Evolutionary conservation across 1,140 invertebrate species (phyloP), one percentile per base, ranked within the genome.

Genomic region (Heliconius nattereri): DNA sequence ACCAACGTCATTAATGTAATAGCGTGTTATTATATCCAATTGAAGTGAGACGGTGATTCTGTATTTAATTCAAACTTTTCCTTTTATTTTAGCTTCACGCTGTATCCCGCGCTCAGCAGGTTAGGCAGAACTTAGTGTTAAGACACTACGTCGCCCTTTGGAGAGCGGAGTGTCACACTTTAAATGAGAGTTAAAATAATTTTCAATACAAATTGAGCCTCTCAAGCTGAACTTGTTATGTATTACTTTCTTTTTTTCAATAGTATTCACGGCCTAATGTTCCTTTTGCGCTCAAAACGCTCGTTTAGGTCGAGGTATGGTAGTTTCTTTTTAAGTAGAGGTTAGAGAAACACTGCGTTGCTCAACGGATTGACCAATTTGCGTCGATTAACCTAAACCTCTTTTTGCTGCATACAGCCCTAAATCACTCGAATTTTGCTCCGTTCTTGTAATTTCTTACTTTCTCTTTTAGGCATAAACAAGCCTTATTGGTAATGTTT

Each of bases 381-480:
- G 78, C 81, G 74, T 81, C 81, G 81, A 83, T 85, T 83, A 85
- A 83, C 83, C 83, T 79, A 83, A 83, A 83, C 76, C 78, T 81
- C 79, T 40, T 79, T 80, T 79, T 75, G 76, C 76, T 60, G 66
- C 40, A 49, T 71, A 49, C n/a, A 78, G 75, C 77, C 83, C 83
- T 81, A 83, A 83, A 83, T 85, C 79, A 81, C 78, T 79, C 79
- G 73, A 81, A 81, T 83, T 81, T 80, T 78, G 71, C 74, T 70
- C 20, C 79, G 74, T 73, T 76, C 77, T 82, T 80, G 72, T 80
- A 78, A 80, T 84, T 84, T 79, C 66, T 71, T 52, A 71, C 83
- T 84, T 84, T 84, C 83, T 80, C 83, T 82, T 82, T 82, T 74
- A 81, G 73, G 60, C 70, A 76, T 73, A 76, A 80, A 80, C 74